Base-by-base conservation (phyloP, 2,797 vertebrate species). In the Gallirallus australis region DNA sequence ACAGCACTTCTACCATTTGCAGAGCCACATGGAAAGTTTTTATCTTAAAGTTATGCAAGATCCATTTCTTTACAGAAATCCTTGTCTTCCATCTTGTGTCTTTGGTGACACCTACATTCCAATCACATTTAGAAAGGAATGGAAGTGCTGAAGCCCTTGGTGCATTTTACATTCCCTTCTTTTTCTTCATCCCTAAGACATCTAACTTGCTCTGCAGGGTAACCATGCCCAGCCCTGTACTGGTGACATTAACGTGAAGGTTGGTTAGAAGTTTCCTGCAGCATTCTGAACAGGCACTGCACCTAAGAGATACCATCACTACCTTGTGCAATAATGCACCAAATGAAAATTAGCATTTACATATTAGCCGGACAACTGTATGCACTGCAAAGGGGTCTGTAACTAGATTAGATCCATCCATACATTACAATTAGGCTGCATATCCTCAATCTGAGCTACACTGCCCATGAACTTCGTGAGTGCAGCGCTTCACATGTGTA, bases 211-310 rank as follows among this genome's bases (percentile, higher is more conserved):
- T 61, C 76, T 68, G 52, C 71, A 50, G 13, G 6, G 9, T 9
- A 37, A 64, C 15, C 61, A 3, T 3, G 1, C 18, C 40, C 57
- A 87, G 61, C 11, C 31, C 72, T 35, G 72, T 68, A 42, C 19
- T 23, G 19, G 31, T 10, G 69, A 47, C 82, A 54, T n/a, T 8
- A 10, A 50, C 31, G 21, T 1, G 10, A 39, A n/a, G 20, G 52
- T 0, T 75, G 47, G 15, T 9, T 5, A 9, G 47, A 31, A 20
- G 37, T 8, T 61, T 50, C 61, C 77, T 75, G 64, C 75, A 90
- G 56, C 56, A 80, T 68, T 65, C 52, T 4, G 0, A 39, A 45
- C 0, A 52, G 40, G 31, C 9, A 19, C 10, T n/a, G n/a, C 28
- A 80, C 25, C 82, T 16, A 19, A 68, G 48, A 71, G 31, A 5